A percentile compares a stretch with the other conserved stretches of the same genome.
phyloP scores from a whole-genome alignment of 2,888 invertebrate genomes.

The Caenorhabditis imperialis region DNA sequence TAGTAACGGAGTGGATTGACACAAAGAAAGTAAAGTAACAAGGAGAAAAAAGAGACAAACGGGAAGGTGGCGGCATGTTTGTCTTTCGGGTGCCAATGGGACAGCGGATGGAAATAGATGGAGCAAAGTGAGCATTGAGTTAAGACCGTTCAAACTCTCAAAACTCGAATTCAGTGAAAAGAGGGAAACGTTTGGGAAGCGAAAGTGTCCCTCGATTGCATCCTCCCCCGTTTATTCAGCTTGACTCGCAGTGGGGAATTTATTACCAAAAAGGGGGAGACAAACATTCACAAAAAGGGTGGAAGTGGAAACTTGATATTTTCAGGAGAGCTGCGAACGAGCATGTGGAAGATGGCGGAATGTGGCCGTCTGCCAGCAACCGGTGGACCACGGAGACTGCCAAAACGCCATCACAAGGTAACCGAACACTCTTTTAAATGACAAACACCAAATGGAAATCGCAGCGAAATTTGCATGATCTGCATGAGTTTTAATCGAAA shows the following conservation, averaged over 20 bases:
- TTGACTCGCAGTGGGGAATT: constrained; percentile 5
- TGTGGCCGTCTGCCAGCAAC: constrained; percentile 64
- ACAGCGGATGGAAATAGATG: constrained; percentile 6
- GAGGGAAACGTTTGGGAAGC: constrained; percentile 9
- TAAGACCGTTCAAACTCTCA: no score
- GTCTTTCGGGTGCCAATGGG: constrained; percentile 39
- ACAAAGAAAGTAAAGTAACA: constrained; percentile 31
- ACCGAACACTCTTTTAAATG: background rate
- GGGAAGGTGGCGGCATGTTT: constrained; percentile 23
- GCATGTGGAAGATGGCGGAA: constrained; percentile 73
- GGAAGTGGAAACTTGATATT: background rate
- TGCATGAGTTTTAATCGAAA: no score
- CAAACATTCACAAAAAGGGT: constrained; percentile 3
- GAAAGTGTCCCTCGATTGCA: background rate
- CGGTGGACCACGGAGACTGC: constrained; percentile 61
- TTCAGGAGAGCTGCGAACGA: constrained; percentile 73
- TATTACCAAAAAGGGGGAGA: constrained; percentile 23
- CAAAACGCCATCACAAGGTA: constrained; percentile 56
- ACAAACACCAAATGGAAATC: no score
- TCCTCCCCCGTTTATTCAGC: constrained; percentile 33
- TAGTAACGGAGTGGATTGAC: background rate
- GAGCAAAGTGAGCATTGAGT: no score
- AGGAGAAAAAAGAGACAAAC: background rate
- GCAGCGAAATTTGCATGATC: no score
- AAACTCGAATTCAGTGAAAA: no score